Conservation (phyloP, 2,888 invertebrate species). For the Parnassius apollo region DNA sequence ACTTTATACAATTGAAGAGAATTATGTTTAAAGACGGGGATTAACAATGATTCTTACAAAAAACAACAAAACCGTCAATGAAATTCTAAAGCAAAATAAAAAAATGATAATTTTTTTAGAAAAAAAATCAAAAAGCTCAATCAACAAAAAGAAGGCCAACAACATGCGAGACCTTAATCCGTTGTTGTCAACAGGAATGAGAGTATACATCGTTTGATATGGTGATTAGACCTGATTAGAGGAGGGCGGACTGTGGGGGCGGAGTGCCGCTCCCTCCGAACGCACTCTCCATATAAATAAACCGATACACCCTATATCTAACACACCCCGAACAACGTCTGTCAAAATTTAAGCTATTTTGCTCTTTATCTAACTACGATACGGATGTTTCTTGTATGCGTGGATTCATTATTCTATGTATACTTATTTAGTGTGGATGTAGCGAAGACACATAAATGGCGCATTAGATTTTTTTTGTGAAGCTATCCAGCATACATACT, state of each 20-base stretch:
- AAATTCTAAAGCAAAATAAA: no score
- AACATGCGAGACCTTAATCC: slow-evolving; percentile 55
- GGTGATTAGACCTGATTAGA: slow-evolving; percentile 81
- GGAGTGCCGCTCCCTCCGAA: slow-evolving; percentile 58
- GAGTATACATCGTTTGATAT: slow-evolving; percentile 79
- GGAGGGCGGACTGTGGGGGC: slow-evolving; percentile 48
- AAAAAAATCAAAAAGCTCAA: slow-evolving; percentile 8
- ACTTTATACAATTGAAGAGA: no score
- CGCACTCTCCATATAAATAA: slow-evolving; percentile 78
- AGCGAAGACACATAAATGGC: slow-evolving; percentile 67
- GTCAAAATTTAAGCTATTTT: slow-evolving; percentile 37
- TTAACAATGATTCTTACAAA: no score
- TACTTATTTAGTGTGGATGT: slow-evolving; percentile 33
- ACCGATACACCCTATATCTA: slow-evolving; percentile 70
- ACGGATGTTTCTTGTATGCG: slow-evolving; percentile 29
- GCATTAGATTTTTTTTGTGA: slow-evolving; percentile 72
- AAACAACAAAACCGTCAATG: no score
- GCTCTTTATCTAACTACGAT: slow-evolving; percentile 29
- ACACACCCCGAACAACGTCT: slow-evolving; percentile 43
- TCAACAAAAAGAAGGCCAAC: slow-evolving; percentile 16
- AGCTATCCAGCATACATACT: slow-evolving; percentile 59
- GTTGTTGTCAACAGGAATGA: slow-evolving; percentile 76
- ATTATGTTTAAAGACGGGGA: no score
- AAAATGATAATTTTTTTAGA: no score
- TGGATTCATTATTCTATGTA: slow-evolving; percentile 31